Conservation (phyloP, 2,113 vertebrate species). For the Aleadryas rufinucha region DNA sequence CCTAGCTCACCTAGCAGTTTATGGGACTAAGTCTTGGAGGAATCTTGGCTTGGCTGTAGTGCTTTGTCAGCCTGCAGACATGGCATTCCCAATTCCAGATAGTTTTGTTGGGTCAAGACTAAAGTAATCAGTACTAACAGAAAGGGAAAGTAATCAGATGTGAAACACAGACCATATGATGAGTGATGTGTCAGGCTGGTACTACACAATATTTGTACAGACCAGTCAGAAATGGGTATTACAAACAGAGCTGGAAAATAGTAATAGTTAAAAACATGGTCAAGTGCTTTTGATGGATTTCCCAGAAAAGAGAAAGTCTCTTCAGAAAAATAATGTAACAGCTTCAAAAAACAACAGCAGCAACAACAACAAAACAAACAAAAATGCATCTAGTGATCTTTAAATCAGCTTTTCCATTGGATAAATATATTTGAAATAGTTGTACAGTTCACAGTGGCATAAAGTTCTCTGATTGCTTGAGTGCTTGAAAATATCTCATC, state of each 20-base stretch:
- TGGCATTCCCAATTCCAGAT: conserved; percentile 40
- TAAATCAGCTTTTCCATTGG: conserved; percentile 63
- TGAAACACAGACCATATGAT: not conserved
- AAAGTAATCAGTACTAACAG: conserved; percentile 14
- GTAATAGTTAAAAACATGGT: not conserved
- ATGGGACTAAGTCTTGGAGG: not conserved
- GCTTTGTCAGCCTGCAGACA: conserved; percentile 5
- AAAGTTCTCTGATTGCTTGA: conserved; percentile 72
- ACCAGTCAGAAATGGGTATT: conserved; percentile 1
- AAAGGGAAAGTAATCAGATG: not conserved
- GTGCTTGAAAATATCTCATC: conserved; percentile 76
- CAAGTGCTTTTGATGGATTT: not conserved
- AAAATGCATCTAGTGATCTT: conserved; percentile 30
- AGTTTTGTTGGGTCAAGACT: conserved; percentile 8
- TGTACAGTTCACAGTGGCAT: conserved; percentile 68
- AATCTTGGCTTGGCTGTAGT: not conserved
- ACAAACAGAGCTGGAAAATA: conserved; percentile 10
- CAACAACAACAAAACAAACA: not conserved
- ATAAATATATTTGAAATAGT: conserved; percentile 75
- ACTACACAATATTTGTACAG: not conserved
- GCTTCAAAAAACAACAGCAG: not conserved
- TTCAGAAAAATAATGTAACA: conserved; percentile 48
- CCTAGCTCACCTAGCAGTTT: not conserved
- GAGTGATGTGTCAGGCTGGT: not conserved
- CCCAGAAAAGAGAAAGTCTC: not conserved